phyloP scores from a whole-genome alignment of 2,113 vertebrate species.

The Epinephelus cyanopodus region DNA sequence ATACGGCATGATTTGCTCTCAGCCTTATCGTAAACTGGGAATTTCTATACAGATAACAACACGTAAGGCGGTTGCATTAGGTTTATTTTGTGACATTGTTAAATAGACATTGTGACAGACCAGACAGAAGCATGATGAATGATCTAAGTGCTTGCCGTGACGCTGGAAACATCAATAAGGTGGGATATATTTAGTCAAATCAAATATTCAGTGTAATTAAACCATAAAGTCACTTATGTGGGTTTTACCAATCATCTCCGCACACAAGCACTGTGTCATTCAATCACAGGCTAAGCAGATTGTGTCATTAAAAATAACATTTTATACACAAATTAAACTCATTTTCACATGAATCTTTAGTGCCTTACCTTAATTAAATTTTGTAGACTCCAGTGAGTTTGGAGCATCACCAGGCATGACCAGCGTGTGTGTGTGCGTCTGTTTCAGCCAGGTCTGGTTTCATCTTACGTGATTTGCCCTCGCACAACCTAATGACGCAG shows the following conservation, averaged over 20 bases:
- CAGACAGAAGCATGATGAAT: conserved; percentile 1
- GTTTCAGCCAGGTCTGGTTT: conserved; percentile 47
- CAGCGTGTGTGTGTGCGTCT: conserved; percentile 11
- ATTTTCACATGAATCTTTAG: not conserved
- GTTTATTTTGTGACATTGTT: conserved; percentile 16
- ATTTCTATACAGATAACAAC: conserved; percentile 56
- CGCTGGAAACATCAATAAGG: conserved; percentile 25
- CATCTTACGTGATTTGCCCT: conserved; percentile 34
- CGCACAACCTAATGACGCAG: conserved; percentile 48
- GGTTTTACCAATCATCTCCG: not conserved
- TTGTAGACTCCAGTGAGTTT: conserved; percentile 2
- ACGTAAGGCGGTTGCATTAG: conserved; percentile 7
- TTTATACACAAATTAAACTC: not conserved
- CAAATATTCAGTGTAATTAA: not conserved
- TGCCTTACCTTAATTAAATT: not conserved
- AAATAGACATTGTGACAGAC: conserved; percentile 5
- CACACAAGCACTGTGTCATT: not conserved
- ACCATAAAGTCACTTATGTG: not conserved
- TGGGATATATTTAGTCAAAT: not conserved
- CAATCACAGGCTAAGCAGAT: not conserved
- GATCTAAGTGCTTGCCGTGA: not conserved
- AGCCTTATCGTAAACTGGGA: conserved; percentile 41
- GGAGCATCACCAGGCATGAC: conserved; percentile 1
- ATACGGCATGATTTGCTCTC: conserved; percentile 48
- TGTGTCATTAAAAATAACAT: not conserved